Evolutionary conservation across 2,113 vertebrate genomes (phyloP).

Genomic region (Nibea coibor): DNA sequence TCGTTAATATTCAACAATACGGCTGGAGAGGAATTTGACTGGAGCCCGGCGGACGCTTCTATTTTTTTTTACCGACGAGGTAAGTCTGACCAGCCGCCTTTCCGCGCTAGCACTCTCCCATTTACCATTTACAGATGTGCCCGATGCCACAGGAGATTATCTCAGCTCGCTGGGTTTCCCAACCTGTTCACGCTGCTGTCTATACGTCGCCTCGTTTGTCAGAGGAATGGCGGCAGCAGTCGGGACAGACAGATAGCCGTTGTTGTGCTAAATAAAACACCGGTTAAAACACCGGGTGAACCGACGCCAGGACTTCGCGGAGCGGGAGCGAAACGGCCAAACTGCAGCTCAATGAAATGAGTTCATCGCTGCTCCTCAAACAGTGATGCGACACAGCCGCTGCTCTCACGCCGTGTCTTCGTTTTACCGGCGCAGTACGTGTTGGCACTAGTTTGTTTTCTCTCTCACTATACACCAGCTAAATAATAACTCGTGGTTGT

Average conservation of each 20-base stretch:
- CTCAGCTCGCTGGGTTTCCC: slow-evolving; percentile 49
- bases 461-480: background rate
- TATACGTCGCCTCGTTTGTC: background rate
- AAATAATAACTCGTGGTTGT: background rate
- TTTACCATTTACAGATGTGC: slow-evolving; percentile 73
- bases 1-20: background rate
- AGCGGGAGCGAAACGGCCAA: slow-evolving; percentile 17
- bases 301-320: background rate
- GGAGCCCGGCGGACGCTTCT: slow-evolving; percentile 25
- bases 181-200: slow-evolving; percentile 55
- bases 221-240: background rate
- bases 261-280: background rate
- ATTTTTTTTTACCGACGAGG: slow-evolving; percentile 53
- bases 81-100: slow-evolving; percentile 52
- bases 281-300: background rate
- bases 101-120: background rate
- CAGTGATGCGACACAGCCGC: slow-evolving; percentile 58
- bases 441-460: background rate
- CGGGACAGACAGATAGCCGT: background rate
- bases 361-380: slow-evolving; percentile 38
- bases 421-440: background rate
- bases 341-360: slow-evolving; percentile 45
- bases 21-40: slow-evolving; percentile 19
- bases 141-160: slow-evolving; percentile 64
- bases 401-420: background rate